Conservation (phyloP, 2,888 invertebrate species). For the Lasioglossum morio region DNA sequence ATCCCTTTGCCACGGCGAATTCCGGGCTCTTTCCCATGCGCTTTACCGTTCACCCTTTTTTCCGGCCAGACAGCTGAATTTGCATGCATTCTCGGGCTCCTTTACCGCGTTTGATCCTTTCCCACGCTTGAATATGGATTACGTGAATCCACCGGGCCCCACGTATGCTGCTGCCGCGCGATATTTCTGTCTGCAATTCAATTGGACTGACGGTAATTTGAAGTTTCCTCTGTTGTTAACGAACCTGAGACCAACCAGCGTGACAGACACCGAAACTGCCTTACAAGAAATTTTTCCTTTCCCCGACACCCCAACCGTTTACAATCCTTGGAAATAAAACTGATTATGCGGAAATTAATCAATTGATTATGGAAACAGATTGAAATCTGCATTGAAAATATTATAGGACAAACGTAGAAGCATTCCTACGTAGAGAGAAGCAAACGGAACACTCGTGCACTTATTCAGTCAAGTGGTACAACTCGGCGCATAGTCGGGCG, state of each 20-base stretch:
- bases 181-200: constrained; percentile 15
- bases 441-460: not conserved
- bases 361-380: not conserved
- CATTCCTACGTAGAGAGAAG: not conserved
- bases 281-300: not conserved
- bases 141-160: not conserved
- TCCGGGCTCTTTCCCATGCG: constrained; percentile 3
- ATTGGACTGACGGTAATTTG: not conserved
- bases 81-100: constrained; percentile 39
- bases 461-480: not conserved
- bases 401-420: not conserved
- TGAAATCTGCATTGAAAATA: not conserved
- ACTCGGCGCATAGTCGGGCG: not conserved
- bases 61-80: constrained; percentile 31
- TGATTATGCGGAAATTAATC: not conserved
- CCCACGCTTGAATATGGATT: constrained; percentile 32
- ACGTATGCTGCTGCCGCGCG: constrained; percentile 1
- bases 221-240: not conserved
- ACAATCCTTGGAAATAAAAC: not conserved
- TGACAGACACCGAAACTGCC: not conserved
- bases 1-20: constrained; percentile 6
- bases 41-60: constrained; percentile 1
- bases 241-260: not conserved
- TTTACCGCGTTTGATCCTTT: constrained; percentile 34
- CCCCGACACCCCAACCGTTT: not conserved